Conservation (phyloP, 37 sponge, comb jelly and placozoan species). For the Crambe crambe region DNA sequence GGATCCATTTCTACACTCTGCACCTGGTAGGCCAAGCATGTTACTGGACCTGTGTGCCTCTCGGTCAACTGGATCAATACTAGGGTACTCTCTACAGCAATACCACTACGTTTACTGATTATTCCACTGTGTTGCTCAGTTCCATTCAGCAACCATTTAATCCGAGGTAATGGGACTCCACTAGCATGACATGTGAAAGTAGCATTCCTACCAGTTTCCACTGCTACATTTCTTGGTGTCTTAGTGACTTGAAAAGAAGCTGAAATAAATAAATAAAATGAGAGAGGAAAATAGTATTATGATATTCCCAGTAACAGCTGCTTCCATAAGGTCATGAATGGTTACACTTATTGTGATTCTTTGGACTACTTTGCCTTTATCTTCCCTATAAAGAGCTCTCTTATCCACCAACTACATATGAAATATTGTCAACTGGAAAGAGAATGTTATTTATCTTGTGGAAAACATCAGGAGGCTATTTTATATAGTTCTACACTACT, state of each 20-base stretch:
- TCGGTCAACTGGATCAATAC: neutral
- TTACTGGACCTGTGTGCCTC: neutral
- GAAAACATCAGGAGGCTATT: too few species aligned
- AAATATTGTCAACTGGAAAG: too few species aligned
- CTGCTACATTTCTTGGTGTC: neutral
- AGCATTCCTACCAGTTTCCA: neutral
- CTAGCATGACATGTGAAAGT: conserved; percentile 2
- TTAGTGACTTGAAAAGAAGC: neutral
- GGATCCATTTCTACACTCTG: too few species aligned
- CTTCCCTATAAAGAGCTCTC: too few species aligned
- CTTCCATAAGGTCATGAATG: neutral
- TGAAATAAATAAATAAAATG: neutral
- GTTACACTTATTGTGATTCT: neutral
- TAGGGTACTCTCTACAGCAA: neutral
- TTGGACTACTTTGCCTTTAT: too few species aligned
- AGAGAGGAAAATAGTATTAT: neutral
- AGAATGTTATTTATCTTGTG: too few species aligned
- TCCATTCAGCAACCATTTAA: conserved; percentile 10
- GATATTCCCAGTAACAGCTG: too few species aligned
- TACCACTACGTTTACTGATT: neutral
- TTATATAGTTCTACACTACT: too few species aligned
- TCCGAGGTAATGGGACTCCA: conserved; percentile 13
- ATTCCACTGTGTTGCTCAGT: neutral
- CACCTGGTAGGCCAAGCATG: conserved; percentile 10
- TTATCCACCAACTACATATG: too few species aligned